Conservation (phyloP, 2,113 vertebrate species). For the Arizona elegans region DNA sequence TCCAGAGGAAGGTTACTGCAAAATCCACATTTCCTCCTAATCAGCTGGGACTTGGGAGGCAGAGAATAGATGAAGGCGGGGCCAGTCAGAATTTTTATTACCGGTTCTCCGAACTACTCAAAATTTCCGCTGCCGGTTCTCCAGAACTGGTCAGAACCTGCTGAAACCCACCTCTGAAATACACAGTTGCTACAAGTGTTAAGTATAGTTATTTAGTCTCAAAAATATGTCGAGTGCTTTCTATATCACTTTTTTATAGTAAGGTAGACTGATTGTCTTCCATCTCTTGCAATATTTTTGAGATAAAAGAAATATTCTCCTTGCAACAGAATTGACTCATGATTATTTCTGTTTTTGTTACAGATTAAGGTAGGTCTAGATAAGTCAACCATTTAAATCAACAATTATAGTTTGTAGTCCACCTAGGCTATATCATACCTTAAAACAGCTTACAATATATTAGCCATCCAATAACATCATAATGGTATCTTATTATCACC, state of each 20-base stretch:
- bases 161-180: too few relatives aligned
- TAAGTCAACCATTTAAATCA: not conserved
- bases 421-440: constrained; percentile 25
- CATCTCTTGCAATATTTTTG: not conserved
- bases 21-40: too few relatives aligned
- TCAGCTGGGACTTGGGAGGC: too few relatives aligned
- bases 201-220: not conserved
- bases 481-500: constrained; percentile 65
- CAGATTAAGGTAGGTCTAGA: constrained; percentile 15
- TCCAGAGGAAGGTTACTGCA: too few relatives aligned
- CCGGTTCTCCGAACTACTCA: too few relatives aligned
- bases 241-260: not conserved
- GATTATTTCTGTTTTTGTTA: not conserved
- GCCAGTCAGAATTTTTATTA: too few relatives aligned
- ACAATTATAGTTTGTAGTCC: not conserved
- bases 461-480: constrained; percentile 40
- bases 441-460: constrained; percentile 53
- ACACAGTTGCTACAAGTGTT: not conserved
- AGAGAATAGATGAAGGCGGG: too few relatives aligned
- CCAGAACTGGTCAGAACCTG: too few relatives aligned
- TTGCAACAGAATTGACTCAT: accelerated
- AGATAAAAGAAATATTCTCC: not conserved
- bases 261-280: not conserved
- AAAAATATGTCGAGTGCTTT: not conserved
- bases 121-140: too few relatives aligned